Percentiles rank a stretch among this genome's conserved stretches.
Evolutionary conservation across 2,113 vertebrate species (phyloP).

Genomic region (Motacilla tschutschensis): DNA sequence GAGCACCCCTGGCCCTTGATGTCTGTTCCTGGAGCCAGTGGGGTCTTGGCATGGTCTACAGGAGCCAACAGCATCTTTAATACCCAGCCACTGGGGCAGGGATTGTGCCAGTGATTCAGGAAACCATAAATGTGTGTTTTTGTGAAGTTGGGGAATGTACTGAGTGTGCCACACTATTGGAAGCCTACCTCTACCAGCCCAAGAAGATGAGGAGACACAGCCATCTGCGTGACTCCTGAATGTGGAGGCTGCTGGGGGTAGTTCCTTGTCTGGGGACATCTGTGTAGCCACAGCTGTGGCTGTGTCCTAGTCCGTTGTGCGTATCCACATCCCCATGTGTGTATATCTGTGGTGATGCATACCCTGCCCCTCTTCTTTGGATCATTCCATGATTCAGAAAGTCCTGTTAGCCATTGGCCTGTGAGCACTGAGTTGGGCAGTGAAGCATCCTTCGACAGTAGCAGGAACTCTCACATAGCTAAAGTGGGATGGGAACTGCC

Average conservation of each 20-base stretch:
- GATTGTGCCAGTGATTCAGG: accelerated
- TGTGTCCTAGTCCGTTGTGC: too few relatives aligned
- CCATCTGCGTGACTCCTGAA: not conserved
- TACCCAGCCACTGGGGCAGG: not conserved
- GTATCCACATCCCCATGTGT: not conserved
- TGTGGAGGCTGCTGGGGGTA: not conserved
- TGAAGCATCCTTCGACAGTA: not conserved
- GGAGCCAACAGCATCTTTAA: not conserved
- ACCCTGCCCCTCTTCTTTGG: accelerated
- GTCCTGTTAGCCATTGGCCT: not conserved
- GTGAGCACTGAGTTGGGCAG: not conserved
- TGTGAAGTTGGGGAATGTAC: not conserved
- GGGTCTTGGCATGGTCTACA: not conserved
- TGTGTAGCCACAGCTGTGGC: not conserved
- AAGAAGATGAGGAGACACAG: not conserved
- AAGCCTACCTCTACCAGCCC: not conserved
- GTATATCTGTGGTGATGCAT: too few relatives aligned
- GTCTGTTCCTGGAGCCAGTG: not conserved
- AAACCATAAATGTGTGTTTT: not conserved
- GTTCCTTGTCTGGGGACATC: not conserved
- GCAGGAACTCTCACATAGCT: accelerated
- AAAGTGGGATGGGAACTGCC: not conserved
- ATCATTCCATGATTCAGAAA: not conserved
- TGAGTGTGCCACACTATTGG: not conserved
- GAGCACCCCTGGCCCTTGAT: too few relatives aligned